Base-by-base conservation (phyloP, 2,797 vertebrate genomes). In the Gobionotothen gibberifrons region DNA sequence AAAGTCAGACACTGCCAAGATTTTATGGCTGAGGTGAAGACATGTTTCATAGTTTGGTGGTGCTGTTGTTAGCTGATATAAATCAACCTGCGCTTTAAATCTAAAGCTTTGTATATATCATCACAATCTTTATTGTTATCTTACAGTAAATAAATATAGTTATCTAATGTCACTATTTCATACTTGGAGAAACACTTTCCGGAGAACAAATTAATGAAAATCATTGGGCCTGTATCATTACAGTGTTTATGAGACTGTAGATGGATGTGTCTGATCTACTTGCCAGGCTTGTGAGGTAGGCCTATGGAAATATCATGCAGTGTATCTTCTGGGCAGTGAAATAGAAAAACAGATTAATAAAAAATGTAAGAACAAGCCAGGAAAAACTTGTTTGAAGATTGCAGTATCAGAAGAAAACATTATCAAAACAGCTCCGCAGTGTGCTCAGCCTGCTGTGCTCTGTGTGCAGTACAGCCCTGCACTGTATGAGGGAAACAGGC, bases 1-100 rank as follows among this genome's bases (percentile, higher is more conserved):
- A 76, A 69, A 81, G 72, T 62, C 64, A 80, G 69, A 76, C 49
- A 60, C 62, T 48, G 84, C 88, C 79, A 83, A 74, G 79, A 86
- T 82, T 78, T 74, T 76, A 61, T 82, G 70, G 49, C 69, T 40
- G 44, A 72, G 74, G 65, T 76, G 76, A 21, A 58, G 47, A 26
- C 57, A 29, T n/a, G 19, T 51, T 62, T 58, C 54, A 74, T 26
- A 36, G 22, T 67, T 72, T 47, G 9, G 5, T 42, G 29, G 17
- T 9, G 47, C 60, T 74, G 57, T 52, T 73, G 68, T 63, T 54
- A 46, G 55, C 69, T 67, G 29, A 78, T 69, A 57, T 66, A 72
- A 84, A 81, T 85, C 70, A 69, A 48, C 40, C 39, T 68, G 26
- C 48, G 67, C 78, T 68, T 72, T 63, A 83, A 84, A 79, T 58